These are phyloP conservation scores for Drosophila arizonae DNA, from an alignment of 1,140 invertebrate genomes.

Conservation along the genomic window DNA sequence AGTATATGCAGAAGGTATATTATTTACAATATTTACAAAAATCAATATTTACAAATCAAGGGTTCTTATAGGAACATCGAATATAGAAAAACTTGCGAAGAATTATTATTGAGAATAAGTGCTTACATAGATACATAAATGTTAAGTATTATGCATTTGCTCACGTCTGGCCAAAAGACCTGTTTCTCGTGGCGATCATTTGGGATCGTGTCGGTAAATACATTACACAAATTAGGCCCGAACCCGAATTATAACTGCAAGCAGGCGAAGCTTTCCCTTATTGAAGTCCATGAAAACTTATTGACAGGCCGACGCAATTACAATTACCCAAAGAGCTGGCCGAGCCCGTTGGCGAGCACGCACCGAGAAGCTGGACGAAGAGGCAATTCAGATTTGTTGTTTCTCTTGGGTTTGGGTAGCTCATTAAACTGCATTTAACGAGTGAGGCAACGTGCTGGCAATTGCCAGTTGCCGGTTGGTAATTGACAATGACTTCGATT, in stretches of 20 bases:
- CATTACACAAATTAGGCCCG: constrained; percentile 31
- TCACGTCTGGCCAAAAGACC: constrained; percentile 54
- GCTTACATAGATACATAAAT: no score
- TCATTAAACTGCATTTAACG: constrained; percentile 76
- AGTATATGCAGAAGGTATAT: no score
- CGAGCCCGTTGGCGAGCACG: constrained; percentile 60
- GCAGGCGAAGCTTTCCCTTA: constrained; percentile 51
- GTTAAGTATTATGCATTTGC: background rate
- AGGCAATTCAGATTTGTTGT: constrained; percentile 7
- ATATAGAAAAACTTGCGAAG: no score
- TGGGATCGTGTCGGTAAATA: constrained; percentile 72
- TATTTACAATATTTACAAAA: no score
- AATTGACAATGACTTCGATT: constrained; percentile 61
- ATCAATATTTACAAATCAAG: no score
- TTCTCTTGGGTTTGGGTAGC: constrained; percentile 14
- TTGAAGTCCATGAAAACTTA: constrained; percentile 66
- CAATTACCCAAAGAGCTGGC: constrained; percentile 69
- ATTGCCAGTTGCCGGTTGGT: constrained; percentile 30
- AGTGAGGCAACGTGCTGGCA: constrained; percentile 46
- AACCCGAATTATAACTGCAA: constrained; percentile 34
- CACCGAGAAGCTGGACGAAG: constrained; percentile 34
- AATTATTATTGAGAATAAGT: no score
- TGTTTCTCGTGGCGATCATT: constrained; percentile 48
- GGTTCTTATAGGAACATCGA: no score
- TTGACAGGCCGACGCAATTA: constrained; percentile 73